Evolutionary conservation across 2,888 invertebrate species (phyloP).

Genomic region (Cheilosia urbana): DNA sequence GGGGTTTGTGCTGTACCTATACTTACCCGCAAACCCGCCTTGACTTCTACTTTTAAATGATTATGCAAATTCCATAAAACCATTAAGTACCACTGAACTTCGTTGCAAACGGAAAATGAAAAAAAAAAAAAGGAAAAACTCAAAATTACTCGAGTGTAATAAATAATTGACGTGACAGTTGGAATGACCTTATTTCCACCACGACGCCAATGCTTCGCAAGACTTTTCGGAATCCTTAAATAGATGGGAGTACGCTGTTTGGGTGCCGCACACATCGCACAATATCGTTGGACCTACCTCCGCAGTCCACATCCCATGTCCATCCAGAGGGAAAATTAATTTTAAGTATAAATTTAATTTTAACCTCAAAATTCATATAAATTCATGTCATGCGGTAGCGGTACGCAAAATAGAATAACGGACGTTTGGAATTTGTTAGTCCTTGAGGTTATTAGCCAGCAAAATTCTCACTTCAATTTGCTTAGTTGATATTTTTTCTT

Average conservation of each 20-base stretch:
- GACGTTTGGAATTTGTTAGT: constrained; percentile 19
- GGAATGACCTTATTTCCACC: constrained; percentile 49
- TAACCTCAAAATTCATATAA: constrained; percentile 55
- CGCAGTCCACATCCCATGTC: background rate
- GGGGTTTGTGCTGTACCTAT: background rate
- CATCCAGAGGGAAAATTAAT: constrained; percentile 30
- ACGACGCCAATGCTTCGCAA: constrained; percentile 14
- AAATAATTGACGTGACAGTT: constrained; percentile 63
- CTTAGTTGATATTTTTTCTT: background rate
- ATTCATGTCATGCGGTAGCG: constrained; percentile 49
- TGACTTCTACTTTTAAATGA: constrained; percentile 35
- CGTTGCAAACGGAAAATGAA: background rate
- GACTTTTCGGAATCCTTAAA: constrained; percentile 41
- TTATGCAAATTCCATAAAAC: constrained; percentile 53
- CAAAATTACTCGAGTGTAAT: constrained; percentile 49
- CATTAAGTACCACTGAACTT: constrained; percentile 26
- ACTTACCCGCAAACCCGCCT: background rate
- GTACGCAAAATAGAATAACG: constrained; percentile 19
- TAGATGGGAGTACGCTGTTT: constrained; percentile 20
- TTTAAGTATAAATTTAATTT: constrained; percentile 53
- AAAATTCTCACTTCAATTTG: background rate
- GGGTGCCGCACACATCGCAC: constrained; percentile 21
- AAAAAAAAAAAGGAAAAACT: background rate
- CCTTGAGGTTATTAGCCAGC: constrained; percentile 26
- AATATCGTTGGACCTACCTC: constrained; percentile 4